Conservation (phyloP, 2,888 invertebrate species). For the Mimumesa dahlbomi region DNA sequence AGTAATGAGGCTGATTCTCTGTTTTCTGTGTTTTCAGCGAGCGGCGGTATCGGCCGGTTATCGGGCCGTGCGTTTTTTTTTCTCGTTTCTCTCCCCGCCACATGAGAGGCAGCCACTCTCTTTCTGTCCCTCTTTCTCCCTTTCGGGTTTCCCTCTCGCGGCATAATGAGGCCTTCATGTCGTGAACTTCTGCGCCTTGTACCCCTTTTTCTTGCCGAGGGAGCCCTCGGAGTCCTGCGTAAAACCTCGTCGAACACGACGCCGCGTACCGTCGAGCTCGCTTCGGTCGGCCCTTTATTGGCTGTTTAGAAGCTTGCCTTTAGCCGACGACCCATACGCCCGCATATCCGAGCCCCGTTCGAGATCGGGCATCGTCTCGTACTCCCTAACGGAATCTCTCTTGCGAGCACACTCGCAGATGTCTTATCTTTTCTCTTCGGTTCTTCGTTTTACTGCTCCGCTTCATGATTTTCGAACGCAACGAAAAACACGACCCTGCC, state of each 20-base stretch:
- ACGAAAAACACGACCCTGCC: neutral
- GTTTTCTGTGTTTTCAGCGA: conserved; percentile 76
- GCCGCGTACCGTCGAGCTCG: conserved; percentile 28
- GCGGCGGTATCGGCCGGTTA: conserved; percentile 74
- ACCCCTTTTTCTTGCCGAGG: conserved; percentile 46
- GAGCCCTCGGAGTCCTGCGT: conserved; percentile 36
- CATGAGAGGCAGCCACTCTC: conserved; percentile 10
- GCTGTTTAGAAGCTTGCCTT: conserved; percentile 19
- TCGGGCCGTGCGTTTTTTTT: conserved; percentile 67
- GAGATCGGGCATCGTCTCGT: neutral
- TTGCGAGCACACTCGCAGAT: neutral
- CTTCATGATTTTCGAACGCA: no score
- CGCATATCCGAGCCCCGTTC: conserved; percentile 3
- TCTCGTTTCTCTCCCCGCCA: conserved; percentile 21
- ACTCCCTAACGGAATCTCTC: neutral
- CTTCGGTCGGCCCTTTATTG: conserved; percentile 26
- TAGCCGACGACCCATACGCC: conserved; percentile 6
- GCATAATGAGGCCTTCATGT: conserved; percentile 77
- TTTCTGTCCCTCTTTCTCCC: conserved; percentile 22
- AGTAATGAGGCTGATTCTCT: conserved; percentile 79
- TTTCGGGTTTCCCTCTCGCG: conserved; percentile 50
- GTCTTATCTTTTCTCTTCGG: neutral
- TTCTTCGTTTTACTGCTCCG: neutral
- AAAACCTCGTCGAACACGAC: conserved; percentile 53
- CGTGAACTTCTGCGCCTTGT: conserved; percentile 73